A percentile compares a stretch with the other conserved stretches of the same genome.
Evolutionary conservation across 2,888 invertebrate species (phyloP).

Genomic region (Papilio demoleus): DNA sequence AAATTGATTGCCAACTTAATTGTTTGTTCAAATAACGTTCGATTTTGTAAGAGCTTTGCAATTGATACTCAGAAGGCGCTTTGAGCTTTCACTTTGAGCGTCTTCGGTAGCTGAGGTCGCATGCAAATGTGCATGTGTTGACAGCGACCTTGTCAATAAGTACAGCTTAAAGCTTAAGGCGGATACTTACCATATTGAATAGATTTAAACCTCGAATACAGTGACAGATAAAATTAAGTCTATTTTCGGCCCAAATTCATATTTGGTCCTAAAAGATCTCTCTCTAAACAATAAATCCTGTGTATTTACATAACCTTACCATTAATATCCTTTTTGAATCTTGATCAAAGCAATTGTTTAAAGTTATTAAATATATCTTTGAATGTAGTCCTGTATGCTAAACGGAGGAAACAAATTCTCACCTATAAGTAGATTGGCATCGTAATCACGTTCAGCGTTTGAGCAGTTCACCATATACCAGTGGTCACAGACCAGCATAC

Average conservation of each 20-base stretch:
- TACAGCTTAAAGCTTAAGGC: not conserved
- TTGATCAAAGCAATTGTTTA: no score
- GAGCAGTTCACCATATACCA: constrained; percentile 93
- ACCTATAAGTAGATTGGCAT: constrained; percentile 89
- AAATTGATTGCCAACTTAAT: not conserved
- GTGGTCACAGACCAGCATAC: constrained; percentile 92
- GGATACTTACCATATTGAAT: not conserved
- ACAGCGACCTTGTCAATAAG: constrained; percentile 14
- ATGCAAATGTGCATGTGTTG: not conserved
- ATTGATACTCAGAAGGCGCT: constrained; percentile 1
- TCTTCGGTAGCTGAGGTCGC: constrained; percentile 37
- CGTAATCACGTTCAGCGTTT: constrained; percentile 86
- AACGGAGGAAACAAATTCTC: no score
- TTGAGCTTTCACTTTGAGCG: constrained; percentile 33
- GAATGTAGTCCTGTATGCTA: no score
- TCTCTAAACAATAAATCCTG: no score
- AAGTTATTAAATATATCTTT: no score
- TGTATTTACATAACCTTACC: no score
- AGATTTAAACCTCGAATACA: not conserved
- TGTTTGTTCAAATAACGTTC: not conserved
- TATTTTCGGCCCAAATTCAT: no score
- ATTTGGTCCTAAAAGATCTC: no score
- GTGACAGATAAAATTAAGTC: no score
- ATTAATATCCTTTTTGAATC: no score
- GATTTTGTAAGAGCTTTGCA: constrained; percentile 11